Base-by-base conservation (phyloP, 2,113 vertebrate genomes). In the Aspidoscelis tigris region DNA sequence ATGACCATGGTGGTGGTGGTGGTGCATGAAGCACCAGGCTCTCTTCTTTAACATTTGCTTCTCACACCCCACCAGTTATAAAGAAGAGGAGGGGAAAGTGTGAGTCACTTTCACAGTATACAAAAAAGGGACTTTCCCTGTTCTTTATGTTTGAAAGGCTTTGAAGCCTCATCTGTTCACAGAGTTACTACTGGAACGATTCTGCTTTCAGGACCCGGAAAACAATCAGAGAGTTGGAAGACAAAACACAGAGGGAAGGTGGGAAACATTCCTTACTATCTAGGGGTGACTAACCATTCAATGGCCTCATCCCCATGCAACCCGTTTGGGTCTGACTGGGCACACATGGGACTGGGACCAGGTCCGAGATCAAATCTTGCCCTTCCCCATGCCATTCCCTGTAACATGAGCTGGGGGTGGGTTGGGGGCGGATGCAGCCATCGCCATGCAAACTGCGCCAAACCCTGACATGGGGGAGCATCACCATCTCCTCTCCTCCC, bases 201-300 rank as follows among this genome's bases (percentile, higher is more conserved):
- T 24, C 43, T 65, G 43, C 2, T 22, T 81, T 77, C 33, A 85
- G 71, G 33, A 69, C 24, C 55, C 65, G 26, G 44, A 33, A 80
- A 86, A 7, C 3, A 16, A 20, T 4, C 44, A 20, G 61, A 68
- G 26, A 68, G 33, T 16, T 33, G 43, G 12, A 21, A 41, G 26
- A n/a, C 58, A 61, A 11, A 50, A 47, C 39, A 39, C 64, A 78
- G 73, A 58, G 0, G 18, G 2, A 76, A n/a, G 1, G n/a, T 79
- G 79, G 87, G 20, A 22, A 88, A 86, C 53, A 88, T 78, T 79
- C 82, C 66, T 83, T 87, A 3, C 24, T 81, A 7, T 64, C 79
- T 73, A 90, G 76, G n/a, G 3, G 72, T 55, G 0, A 39, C 33
- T 87, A 68, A 64, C 55, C 14, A 71, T 20, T 83, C 83, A 10